Conservation (phyloP, 1,140 invertebrate genomes). For the Lamellibrachia luymesi region DNA sequence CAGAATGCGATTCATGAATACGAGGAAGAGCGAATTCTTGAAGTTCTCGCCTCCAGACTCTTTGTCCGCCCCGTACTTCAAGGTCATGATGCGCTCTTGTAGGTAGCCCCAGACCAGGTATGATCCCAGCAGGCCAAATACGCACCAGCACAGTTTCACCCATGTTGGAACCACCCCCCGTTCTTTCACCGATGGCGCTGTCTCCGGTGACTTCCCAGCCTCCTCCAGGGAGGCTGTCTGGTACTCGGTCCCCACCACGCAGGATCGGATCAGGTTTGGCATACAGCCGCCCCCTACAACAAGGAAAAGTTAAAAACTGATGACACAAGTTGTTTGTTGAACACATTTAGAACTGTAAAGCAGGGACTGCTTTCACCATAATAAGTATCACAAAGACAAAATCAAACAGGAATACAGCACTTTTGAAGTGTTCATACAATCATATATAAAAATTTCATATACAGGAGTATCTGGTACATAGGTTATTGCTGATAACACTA, state of each 20-base stretch:
- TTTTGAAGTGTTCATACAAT: too few relatives aligned
- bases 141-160: constrained; percentile 70
- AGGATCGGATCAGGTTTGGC: constrained; percentile 56
- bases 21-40: constrained; percentile 90
- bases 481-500: too few relatives aligned
- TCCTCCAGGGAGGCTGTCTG: constrained; percentile 43
- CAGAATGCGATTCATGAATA: constrained; percentile 88
- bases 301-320: background rate
- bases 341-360: background rate
- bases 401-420: too few relatives aligned
- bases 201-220: constrained; percentile 36
- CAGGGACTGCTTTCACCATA: too few relatives aligned
- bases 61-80: constrained; percentile 34
- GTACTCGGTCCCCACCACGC: constrained; percentile 63
- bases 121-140: constrained; percentile 82
- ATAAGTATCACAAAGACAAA: too few relatives aligned
- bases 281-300: constrained; percentile 1
- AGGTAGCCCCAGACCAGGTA: constrained; percentile 93
- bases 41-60: constrained; percentile 63
- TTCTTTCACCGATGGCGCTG: constrained; percentile 26
- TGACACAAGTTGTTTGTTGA: background rate
- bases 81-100: constrained; percentile 28
- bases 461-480: too few relatives aligned
- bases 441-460: too few relatives aligned
- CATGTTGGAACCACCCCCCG: constrained; percentile 24